Base-by-base conservation (phyloP, 2,888 invertebrate species). In the Trichopria drosophilae region DNA sequence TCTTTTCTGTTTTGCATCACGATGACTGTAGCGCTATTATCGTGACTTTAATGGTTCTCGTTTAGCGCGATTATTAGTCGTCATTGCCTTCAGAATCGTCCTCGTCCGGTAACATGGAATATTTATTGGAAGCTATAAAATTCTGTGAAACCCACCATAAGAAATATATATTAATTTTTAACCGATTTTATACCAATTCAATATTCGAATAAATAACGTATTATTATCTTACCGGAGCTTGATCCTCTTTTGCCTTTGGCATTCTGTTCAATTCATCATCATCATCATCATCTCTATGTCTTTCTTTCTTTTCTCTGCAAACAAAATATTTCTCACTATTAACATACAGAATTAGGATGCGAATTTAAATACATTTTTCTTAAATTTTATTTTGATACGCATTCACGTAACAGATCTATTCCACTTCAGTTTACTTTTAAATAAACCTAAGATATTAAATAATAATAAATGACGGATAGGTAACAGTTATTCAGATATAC, bases 41-140 rank as follows among this genome's bases (percentile, higher is more conserved):
- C 57, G 63, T 58, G 51, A 47, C 40, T 41, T 23, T 52, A 55
- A 50, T n/a, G 24, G 24, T 16, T n/a, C n/a, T n/a, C n/a, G n/a
- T n/a, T n/a, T 62, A 55, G 43, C 55, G 60, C 20, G 34, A 50
- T 64, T 73, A 74, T 64, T n/a, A n/a, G n/a, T 74, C 69, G 60
- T 72, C 67, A 48, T 67, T 61, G 60, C 66, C 78, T 66, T 75
- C 81, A 65, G 80, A 80, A 69, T 81, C 85, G 64, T 83, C 86
- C 71, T 84, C 84, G 69, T 85, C 84, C 69, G 86, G 78, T 78
- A 83, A 83, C 76, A 84, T 84, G 65, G 82, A 80, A 81, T 85
- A 90, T 80, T 87, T 87, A 75, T 89, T 90, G 69, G 85, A 83
- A 69, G 83, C 85, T 73, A 84, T 83, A 69, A 88, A 85, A 78